Base-by-base conservation (phyloP, 2,888 invertebrate genomes). In the Phalera bucephala region DNA sequence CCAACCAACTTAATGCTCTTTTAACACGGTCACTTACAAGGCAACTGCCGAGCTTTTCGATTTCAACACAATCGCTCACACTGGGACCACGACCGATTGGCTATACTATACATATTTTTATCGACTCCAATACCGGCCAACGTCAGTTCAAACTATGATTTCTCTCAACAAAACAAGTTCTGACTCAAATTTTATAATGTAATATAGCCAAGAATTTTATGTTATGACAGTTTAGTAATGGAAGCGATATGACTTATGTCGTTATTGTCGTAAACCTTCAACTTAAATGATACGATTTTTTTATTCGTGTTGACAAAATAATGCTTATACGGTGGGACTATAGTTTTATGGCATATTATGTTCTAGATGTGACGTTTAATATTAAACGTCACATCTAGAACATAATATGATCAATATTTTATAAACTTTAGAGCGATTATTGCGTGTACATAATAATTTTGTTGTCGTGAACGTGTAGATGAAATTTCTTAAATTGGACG, bases 301-400 rank as follows among this genome's bases (percentile, higher is more conserved):
- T 17, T 47, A 41, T 62, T 51, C 58, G 62, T 62, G 72, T 58
- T 73, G 73, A 73, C 72, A 73, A 65, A 66, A 41, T 61, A 64
- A 67, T 57, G 45, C 34, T 39, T 48, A 29, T 53, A 52, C 34
- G 46, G 49, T 48, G 44, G 48, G 45, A 36, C 54, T 44, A 53
- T 55, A 54, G 40, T 52, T 67, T 65, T 61, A 67, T 57, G 21
- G 55, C 61, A 48, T 62, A 64, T 64, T 52, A 65, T 52, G 52
- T 52, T 43, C 52, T 33, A 54, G 49, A 56, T 53, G 41, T 42
- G 52, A 55, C 33, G 19, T 47, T 46, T 52, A 38, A 41, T 40
- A 41, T 42, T 42, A 23, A 43, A 33, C 17, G 34, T 3, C 17
- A 50, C n/a, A n/a, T n/a, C n/a, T n/a, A n/a, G n/a, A n/a, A n/a